phyloP scores from a whole-genome alignment of 2,888 invertebrate species.

The Chrysolina haemoptera region DNA sequence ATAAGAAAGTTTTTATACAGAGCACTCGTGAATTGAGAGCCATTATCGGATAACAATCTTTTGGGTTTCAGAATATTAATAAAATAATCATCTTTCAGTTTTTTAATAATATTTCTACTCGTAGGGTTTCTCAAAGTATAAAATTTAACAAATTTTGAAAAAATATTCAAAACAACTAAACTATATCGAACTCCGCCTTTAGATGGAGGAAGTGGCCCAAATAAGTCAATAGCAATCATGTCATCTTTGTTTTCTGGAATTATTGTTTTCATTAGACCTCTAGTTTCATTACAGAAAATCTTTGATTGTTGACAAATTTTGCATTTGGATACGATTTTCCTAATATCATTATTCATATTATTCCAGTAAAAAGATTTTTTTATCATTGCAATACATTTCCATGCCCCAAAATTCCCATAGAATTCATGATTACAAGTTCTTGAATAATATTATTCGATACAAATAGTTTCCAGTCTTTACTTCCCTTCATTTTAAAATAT shows the following conservation, averaged over 20 bases:
- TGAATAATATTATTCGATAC: too few relatives aligned
- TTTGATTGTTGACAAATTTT: constrained; percentile 49
- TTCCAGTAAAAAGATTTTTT: too few relatives aligned
- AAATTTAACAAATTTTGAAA: constrained; percentile 51
- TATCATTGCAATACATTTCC: too few relatives aligned
- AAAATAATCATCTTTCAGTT: constrained; percentile 21
- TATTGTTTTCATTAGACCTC: constrained; percentile 23
- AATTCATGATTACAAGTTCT: too few relatives aligned
- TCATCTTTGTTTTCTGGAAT: constrained; percentile 31
- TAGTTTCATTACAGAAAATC: constrained; percentile 11
- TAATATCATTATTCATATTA: too few relatives aligned
- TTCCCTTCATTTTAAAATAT: too few relatives aligned
- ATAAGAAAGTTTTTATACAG: background rate
- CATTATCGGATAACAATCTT: constrained; percentile 21
- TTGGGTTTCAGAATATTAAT: constrained; percentile 29
- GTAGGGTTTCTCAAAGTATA: constrained; percentile 39
- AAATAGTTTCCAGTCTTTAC: too few relatives aligned
- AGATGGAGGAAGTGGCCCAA: constrained; percentile 49
- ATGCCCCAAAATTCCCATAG: too few relatives aligned
- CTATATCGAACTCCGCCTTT: constrained; percentile 43
- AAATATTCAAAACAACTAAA: constrained; percentile 50
- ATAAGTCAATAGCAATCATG: constrained; percentile 49
- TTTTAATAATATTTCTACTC: background rate
- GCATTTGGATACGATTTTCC: too few relatives aligned
- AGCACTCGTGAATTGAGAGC: constrained; percentile 8